Evolutionary conservation across 2,888 invertebrate genomes (phyloP).

Genomic region (Eutolmus rufibarbis): DNA sequence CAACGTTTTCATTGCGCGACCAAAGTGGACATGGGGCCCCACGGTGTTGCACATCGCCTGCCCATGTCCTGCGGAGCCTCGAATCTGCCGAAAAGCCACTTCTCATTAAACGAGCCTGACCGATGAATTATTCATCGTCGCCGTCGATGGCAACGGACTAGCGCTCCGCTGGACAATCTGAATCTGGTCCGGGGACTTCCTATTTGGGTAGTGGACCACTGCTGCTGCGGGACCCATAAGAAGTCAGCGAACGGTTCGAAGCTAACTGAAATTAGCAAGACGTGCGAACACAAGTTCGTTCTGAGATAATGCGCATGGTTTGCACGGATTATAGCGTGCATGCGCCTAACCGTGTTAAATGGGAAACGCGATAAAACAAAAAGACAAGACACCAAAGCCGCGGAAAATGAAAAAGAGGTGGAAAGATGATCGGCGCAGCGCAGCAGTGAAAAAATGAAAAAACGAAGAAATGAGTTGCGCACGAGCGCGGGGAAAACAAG

Average conservation of each 20-base stretch:
- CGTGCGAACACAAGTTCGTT: neutral
- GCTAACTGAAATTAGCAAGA: slow-evolving; percentile 20
- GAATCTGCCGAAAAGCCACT: neutral
- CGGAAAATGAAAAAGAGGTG: neutral
- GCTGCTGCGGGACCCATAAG: neutral
- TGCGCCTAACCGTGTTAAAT: slow-evolving; percentile 31
- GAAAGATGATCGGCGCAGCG: slow-evolving; percentile 16
- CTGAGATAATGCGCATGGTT: neutral
- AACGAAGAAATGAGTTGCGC: slow-evolving; percentile 23
- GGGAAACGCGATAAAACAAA: neutral
- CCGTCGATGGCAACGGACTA: neutral
- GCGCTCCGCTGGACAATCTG: neutral
- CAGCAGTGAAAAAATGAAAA: neutral
- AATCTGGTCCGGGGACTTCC: neutral
- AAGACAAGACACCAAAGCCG: neutral
- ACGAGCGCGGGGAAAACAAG: slow-evolving; percentile 40
- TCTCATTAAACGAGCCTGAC: neutral
- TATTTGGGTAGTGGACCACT: neutral
- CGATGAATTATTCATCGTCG: neutral
- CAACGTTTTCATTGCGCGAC: neutral
- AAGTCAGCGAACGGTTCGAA: neutral
- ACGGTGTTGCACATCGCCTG: neutral
- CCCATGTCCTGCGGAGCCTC: neutral
- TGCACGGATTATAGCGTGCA: slow-evolving; percentile 13
- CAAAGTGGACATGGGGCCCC: neutral